Base-by-base conservation (phyloP, 2,797 vertebrate species). In the Mormyrops boulengeri region DNA sequence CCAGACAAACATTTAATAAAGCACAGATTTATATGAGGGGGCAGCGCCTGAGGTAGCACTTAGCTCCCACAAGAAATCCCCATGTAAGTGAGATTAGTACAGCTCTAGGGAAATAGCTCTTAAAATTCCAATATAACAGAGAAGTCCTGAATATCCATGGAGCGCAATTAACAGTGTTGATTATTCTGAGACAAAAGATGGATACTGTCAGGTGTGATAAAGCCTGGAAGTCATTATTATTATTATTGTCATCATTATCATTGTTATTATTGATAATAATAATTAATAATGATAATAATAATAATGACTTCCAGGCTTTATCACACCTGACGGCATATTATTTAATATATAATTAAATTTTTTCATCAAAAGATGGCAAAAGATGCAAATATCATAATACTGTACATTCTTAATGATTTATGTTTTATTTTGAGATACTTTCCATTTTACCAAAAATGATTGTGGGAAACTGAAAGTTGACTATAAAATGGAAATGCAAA, bases 1-100 rank as follows among this genome's bases (percentile, higher is more conserved):
- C 90, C 92, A 88, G 90, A 92, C 93, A 95, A 93, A 94, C 92
- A 94, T 93, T 94, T 95, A 92, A 95, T 95, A 94, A 93, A 90
- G 84, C 47, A 77, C 87, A 93, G 94, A 95, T 94, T 95, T 57
- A 50, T 47, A 82, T 47, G 77, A 19, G 7, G 34, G 34, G 60
- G 60, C 38, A 34, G 17, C 19, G 3, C 30, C 8, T 50, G n/a
- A 44, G 60, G 8, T 14, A 49, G 7, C 17, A 17, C 38, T 52
- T 2, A n/a, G 3, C 44, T 90, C 69, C 77, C 89, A 88, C 1
- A 53, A 84, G 26, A 22, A 14, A 60, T 17, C 6, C 19, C 26
- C 17, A 53, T 52, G 26, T 41, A 5, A 34, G 22, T 22, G 50
- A 62, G 89, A 90, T 88, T 69, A 88, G 53, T 82, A 57, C 30